These are phyloP conservation scores for Oithona nana DNA, from an alignment of 2,888 invertebrate species.

Conservation along the genomic window DNA sequence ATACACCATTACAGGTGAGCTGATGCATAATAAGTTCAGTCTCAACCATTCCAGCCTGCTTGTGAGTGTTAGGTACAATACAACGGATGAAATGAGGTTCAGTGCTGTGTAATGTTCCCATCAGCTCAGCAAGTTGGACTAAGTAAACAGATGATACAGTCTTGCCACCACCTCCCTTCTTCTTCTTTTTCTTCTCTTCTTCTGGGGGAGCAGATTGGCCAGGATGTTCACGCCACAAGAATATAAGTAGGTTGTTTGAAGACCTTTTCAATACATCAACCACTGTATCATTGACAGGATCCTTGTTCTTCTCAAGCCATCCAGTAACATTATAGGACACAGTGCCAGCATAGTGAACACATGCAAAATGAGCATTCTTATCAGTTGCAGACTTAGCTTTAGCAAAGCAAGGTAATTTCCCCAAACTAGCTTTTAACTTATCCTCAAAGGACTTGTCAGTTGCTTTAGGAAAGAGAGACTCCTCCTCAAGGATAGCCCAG, in stretches of 20 bases:
- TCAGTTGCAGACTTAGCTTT: conserved; percentile 72
- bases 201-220: conserved; percentile 48
- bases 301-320: conserved; percentile 99
- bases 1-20: conserved; percentile 99
- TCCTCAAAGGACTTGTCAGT: conserved; percentile 95
- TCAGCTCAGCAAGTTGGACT: conserved; percentile 86
- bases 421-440: conserved; percentile 95
- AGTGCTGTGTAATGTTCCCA: conserved; percentile 85
- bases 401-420: conserved; percentile 90
- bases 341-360: conserved; percentile 96
- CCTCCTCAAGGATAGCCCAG: conserved; percentile 99
- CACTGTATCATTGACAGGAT: conserved; percentile 98
- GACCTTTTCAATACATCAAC: conserved; percentile 93
- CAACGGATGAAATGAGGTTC: conserved; percentile 99
- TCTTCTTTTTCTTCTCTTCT: conserved; percentile 26
- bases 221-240: conserved; percentile 87
- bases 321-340: conserved; percentile 96
- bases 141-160: conserved; percentile 96
- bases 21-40: conserved; percentile 98
- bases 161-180: conserved; percentile 97
- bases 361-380: conserved; percentile 96
- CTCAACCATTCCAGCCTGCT: conserved; percentile 42
- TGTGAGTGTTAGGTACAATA: conserved; percentile 73
- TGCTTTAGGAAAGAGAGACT: conserved; percentile 99
- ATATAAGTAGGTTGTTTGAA: conserved; percentile 57